These are phyloP conservation scores for Brevimyrus niger DNA, from an alignment of 2,113 vertebrate genomes.

Conservation along the genomic window DNA sequence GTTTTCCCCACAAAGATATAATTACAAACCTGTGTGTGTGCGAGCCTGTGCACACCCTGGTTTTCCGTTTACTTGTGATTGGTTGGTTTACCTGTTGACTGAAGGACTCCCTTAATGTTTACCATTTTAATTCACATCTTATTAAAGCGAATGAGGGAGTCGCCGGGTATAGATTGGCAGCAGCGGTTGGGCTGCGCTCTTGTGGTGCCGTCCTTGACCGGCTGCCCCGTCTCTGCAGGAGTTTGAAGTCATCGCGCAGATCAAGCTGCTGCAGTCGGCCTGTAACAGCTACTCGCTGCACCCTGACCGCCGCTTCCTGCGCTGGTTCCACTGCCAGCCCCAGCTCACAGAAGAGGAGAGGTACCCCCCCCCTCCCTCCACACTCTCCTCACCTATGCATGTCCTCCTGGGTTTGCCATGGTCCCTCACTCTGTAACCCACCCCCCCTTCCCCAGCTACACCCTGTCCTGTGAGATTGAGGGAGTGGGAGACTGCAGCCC, in stretches of 20 bases:
- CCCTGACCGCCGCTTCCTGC: slow-evolving; percentile 71
- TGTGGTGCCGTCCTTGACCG: not conserved
- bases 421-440: not conserved
- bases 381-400: not conserved
- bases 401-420: slow-evolving; percentile 11
- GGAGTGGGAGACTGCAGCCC: slow-evolving; percentile 68
- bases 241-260: slow-evolving; percentile 91
- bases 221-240: slow-evolving; percentile 60
- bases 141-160: too few species aligned
- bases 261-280: slow-evolving; percentile 87
- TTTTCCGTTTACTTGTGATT: not conserved
- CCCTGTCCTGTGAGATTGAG: slow-evolving; percentile 77
- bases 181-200: too few species aligned
- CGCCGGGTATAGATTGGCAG: not conserved
- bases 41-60: not conserved
- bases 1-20: too few species aligned
- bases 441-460: slow-evolving; percentile 61
- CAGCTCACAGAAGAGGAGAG: slow-evolving; percentile 82
- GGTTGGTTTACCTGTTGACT: not conserved
- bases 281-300: slow-evolving; percentile 87
- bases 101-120: not conserved
- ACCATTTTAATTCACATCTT: too few species aligned
- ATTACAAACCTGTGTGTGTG: too few species aligned
- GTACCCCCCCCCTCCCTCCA: slow-evolving; percentile 42
- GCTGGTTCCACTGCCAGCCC: slow-evolving; percentile 76